Conservation (phyloP, 1,140 invertebrate species). For the Pygmarrhopalites habei region DNA sequence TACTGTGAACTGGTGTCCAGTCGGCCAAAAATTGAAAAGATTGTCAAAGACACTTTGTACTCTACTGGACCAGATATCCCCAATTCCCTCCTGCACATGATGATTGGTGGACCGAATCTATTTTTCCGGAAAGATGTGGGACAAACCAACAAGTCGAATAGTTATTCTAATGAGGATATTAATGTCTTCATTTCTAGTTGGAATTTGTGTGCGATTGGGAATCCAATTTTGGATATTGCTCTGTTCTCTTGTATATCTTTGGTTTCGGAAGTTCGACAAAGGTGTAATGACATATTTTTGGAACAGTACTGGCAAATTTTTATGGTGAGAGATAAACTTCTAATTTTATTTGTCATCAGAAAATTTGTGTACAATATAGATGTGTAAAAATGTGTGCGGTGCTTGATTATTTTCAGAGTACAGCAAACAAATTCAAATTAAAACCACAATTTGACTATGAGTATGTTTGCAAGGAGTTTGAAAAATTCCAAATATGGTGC, state of each 20-base stretch:
- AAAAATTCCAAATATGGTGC: constrained; percentile 3
- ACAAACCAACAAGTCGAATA: neutral
- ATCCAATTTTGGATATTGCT: constrained; percentile 9
- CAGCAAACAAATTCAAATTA: neutral
- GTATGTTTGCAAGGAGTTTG: neutral
- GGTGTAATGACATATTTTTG: neutral
- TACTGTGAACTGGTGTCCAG: neutral
- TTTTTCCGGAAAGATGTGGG: neutral
- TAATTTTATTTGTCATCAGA: neutral
- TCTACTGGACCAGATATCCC: neutral
- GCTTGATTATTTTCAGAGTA: neutral
- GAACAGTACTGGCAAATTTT: constrained; percentile 10
- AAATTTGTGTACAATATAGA: neutral
- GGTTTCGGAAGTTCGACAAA: neutral
- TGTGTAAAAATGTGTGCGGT: neutral
- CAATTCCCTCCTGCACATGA: constrained; percentile 7
- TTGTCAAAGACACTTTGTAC: neutral
- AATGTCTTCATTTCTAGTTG: constrained; percentile 12
- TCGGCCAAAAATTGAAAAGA: neutral
- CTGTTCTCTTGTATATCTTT: constrained; percentile 10
- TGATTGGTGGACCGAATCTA: constrained; percentile 10
- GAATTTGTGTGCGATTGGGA: constrained; percentile 7
- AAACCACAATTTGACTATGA: neutral
- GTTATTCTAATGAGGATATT: neutral
- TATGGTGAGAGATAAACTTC: neutral